Percentiles rank a stretch among this genome's conserved stretches.
Evolutionary conservation across 2,797 vertebrate species (phyloP).

Genomic region (Pseudocheirus occidentalis): DNA sequence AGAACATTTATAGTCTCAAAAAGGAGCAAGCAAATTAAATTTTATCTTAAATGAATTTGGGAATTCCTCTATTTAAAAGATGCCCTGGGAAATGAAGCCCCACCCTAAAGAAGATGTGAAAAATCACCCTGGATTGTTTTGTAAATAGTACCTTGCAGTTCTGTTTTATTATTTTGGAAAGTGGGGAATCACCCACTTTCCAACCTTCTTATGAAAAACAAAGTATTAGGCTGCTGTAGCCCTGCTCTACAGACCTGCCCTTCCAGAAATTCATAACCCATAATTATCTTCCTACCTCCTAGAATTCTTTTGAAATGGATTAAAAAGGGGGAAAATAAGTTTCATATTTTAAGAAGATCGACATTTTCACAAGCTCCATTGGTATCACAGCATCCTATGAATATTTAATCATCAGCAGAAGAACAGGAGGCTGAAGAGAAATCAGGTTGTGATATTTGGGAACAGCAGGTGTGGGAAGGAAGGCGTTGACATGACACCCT

Average conservation of each 20-base stretch:
- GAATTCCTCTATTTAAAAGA: conserved; percentile 24
- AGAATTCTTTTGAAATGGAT: conserved; percentile 47
- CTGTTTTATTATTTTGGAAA: background rate
- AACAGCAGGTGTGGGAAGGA: conserved; percentile 81
- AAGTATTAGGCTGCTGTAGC: background rate
- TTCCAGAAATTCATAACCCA: conserved; percentile 48
- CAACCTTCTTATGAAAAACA: background rate
- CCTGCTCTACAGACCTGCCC: conserved; percentile 8
- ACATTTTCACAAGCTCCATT: conserved; percentile 74
- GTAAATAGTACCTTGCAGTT: background rate
- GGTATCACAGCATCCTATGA: conserved; percentile 73
- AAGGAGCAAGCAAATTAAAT: background rate
- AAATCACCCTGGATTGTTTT: background rate
- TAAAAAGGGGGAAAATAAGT: conserved; percentile 36
- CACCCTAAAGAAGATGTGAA: background rate
- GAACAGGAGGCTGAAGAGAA: conserved; percentile 80
- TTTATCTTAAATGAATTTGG: conserved; percentile 9
- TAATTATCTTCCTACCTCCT: conserved; percentile 46
- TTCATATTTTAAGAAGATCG: conserved; percentile 67
- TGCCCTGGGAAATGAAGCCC: background rate
- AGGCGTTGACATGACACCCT: conserved; percentile 79
- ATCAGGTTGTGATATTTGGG: conserved; percentile 81
- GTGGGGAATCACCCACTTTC: background rate
- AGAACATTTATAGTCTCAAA: background rate
- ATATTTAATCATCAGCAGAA: conserved; percentile 78